Base-by-base conservation (phyloP, 2,797 vertebrate genomes). In the Sebastes umbrosus region DNA sequence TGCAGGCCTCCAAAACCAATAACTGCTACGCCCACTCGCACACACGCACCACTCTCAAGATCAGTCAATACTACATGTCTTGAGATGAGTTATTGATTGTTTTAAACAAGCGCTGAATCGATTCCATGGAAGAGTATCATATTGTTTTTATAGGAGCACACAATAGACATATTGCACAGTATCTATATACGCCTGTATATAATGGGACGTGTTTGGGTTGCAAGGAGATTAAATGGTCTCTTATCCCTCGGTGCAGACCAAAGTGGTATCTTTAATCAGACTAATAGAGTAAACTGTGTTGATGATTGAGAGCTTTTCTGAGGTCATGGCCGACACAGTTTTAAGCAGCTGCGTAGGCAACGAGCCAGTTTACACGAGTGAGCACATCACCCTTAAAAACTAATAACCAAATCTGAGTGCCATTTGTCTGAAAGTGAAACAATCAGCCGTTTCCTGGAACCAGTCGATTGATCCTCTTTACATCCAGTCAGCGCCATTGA, bases 61-160 rank as follows among this genome's bases (percentile, higher is more conserved):
- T 72, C 67, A 34, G 70, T 65, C 76, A 59, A 34, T 75, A 75
- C 46, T 65, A 59, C 83, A 73, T 82, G 75, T 82, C 83, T 79
- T 32, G 9, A 74, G 75, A 89, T 90, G 84, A 91, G 68, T 76
- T 93, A 92, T 92, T 84, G 93, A 94, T 92, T 80, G 62, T 36
- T 73, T 73, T 69, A 73, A 88, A 80, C 85, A 65, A 74, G 72
- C 10, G 1, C 36, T 1, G 34, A 64, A 88, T 91, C 73, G 82
- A 79, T 91, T 87, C 86, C 27, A 82, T 57, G 50, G 74, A 79
- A 76, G 18, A 34, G 64, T 66, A 86, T 79, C 57, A 34, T 84
- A 59, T 82, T 86, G 66, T 66, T 84, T 65, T 82, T 32, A 73
- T 39, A 46, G 58, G 70, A 60, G 14, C 64, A 24, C 69, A 46